phyloP scores from a whole-genome alignment of 2,888 invertebrate genomes.

The Bhutanitis thaidina region DNA sequence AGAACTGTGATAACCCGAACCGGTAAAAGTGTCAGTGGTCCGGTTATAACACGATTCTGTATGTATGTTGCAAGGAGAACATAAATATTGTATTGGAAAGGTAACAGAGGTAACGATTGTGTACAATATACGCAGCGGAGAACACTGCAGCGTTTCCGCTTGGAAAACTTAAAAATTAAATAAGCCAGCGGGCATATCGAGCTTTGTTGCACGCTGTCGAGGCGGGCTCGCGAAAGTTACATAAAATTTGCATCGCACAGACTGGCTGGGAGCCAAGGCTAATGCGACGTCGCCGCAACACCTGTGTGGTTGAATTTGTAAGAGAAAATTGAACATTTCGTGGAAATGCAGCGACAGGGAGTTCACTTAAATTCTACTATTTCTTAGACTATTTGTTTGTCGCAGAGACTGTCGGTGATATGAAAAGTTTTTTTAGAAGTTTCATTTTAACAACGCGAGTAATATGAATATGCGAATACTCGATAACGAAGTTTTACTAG shows the following conservation, averaged over 20 bases:
- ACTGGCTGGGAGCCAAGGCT: constrained; percentile 15
- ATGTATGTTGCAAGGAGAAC: too few species aligned
- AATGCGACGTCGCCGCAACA: constrained; percentile 10
- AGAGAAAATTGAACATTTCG: constrained; percentile 7
- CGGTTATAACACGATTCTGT: too few species aligned
- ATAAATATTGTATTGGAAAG: too few species aligned
- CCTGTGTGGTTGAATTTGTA: constrained; percentile 15
- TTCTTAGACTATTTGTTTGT: neutral
- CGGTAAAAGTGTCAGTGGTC: too few species aligned
- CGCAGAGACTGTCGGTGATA: too few species aligned
- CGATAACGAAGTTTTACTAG: too few species aligned
- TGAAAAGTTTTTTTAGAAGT: too few species aligned
- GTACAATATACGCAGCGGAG: too few species aligned
- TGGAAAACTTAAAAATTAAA: neutral
- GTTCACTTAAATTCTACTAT: neutral
- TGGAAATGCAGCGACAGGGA: neutral
- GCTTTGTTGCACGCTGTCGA: neutral
- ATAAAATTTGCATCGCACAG: constrained; percentile 13
- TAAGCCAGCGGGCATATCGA: neutral
- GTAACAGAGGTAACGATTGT: too few species aligned
- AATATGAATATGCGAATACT: too few species aligned
- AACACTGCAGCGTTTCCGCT: neutral
- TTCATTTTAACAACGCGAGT: too few species aligned
- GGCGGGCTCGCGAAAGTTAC: neutral
- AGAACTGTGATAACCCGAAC: too few species aligned